Evolutionary conservation across 37 sponge, comb jelly and placozoan species (phyloP).

Genomic region (Ephydatia muelleri): DNA sequence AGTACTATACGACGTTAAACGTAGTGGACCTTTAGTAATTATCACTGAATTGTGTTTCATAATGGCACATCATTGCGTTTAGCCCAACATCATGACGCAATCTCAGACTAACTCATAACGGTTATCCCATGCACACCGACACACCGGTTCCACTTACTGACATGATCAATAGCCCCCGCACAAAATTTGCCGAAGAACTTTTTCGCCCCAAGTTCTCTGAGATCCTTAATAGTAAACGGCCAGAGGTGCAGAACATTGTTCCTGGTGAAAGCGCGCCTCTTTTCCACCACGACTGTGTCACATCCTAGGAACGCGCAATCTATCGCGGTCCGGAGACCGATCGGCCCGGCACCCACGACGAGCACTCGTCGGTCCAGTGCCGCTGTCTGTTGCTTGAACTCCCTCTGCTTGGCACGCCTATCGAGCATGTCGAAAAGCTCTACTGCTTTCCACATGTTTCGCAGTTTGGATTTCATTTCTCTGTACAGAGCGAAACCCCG

Average conservation of each 20-base stretch:
- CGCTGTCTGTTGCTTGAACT: conserved; percentile 51
- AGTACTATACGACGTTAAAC: too few species aligned
- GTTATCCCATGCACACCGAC: too few species aligned
- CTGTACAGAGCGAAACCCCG: conserved; percentile 40
- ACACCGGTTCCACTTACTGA: too few species aligned
- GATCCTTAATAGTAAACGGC: conserved; percentile 90
- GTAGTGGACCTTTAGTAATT: too few species aligned
- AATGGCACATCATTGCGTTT: too few species aligned
- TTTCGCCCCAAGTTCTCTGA: conserved; percentile 80
- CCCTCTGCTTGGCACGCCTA: conserved; percentile 65
- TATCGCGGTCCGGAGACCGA: conserved; percentile 80
- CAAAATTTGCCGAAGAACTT: conserved; percentile 93
- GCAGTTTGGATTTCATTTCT: conserved; percentile 52
- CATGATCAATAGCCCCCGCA: conserved; percentile 88
- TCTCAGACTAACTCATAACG: too few species aligned
- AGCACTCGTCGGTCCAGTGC: conserved; percentile 18
- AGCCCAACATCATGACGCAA: too few species aligned
- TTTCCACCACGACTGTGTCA: conserved; percentile 77
- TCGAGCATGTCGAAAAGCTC: conserved; percentile 63
- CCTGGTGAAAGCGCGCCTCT: conserved; percentile 74
- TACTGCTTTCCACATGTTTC: conserved; percentile 75
- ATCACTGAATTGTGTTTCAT: too few species aligned
- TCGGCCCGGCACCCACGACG: conserved; percentile 82
- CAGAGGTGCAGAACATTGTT: conserved; percentile 94
- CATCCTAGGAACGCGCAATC: conserved; percentile 78